Evolutionary conservation across 2,888 invertebrate genomes (phyloP), one percentile per base, ranked within the genome.

Genomic region (Dynastes tityus): DNA sequence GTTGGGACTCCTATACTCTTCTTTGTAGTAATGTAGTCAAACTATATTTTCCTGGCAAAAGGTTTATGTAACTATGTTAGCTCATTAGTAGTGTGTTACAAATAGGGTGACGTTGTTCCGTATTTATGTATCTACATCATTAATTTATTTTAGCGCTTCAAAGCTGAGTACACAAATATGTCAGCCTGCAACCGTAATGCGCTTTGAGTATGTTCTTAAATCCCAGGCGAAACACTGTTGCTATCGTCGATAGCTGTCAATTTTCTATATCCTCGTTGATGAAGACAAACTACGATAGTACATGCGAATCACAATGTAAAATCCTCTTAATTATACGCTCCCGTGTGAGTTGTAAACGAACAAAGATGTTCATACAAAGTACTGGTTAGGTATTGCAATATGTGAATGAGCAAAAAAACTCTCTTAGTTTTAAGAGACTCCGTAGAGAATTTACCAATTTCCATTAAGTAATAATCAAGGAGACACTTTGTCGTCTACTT

Each of bases 211-310:
- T n/a, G 61, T 61, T 61, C 29, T 74, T 74, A 61, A 61, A 74
- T 45, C 61, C 8, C 13, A 27, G 13, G 61, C 61, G 45, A 74
- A 61, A 61, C 73, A 27, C 22, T 45, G 49, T 61, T 45, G 61
- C 29, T 27, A 13, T 13, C 11, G 49, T 45, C 16, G 61, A 27
- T 45, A 29, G 13, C 61, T 74, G 73, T 61, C 73, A 61, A 27
- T 22, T 45, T 61, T 53, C 27, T 22, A 37, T 29, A 68, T 53
- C 27, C 13, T 27, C n/a, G 16, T 27, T 22, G 73, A 74, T 45
- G 61, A 74, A 61, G 73, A 74, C 29, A 63, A 74, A 74, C 73
- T 61, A n/a, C 45, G 40, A 45, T 40, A 63, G 45, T 16, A 71
- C n/a, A 13, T 45, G 40, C 9, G 11, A 61, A 74, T 61, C 40